A percentile compares a stretch with the other conserved stretches of the same genome.
These are phyloP conservation scores for Rhabdomys dilectus DNA, from an alignment of 2,113 vertebrate species.

Conservation along the genomic window DNA sequence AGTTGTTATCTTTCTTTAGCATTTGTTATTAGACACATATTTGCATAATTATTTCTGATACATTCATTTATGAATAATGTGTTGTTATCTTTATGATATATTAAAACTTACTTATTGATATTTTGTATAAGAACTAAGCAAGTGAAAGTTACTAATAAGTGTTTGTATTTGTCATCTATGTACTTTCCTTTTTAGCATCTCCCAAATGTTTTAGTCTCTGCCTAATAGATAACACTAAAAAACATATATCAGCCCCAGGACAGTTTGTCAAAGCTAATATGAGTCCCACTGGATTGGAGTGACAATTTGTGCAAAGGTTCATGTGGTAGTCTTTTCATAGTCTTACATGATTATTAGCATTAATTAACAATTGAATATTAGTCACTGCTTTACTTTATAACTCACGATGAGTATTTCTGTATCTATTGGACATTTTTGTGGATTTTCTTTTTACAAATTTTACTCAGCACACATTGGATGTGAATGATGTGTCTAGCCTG, in stretches of 20 bases:
- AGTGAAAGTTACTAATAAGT: conserved; percentile 87
- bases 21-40: conserved; percentile 66
- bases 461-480: conserved; percentile 73
- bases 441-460: conserved; percentile 81
- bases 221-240: conserved; percentile 90
- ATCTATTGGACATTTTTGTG: conserved; percentile 73
- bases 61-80: conserved; percentile 77
- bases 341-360: conserved; percentile 87
- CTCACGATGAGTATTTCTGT: conserved; percentile 80
- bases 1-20: conserved; percentile 65
- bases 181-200: conserved; percentile 89
- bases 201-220: conserved; percentile 86
- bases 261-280: conserved; percentile 90
- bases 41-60: conserved; percentile 62
- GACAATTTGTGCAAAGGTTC: conserved; percentile 87
- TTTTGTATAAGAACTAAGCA: conserved; percentile 71
- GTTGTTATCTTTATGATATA: conserved; percentile 71
- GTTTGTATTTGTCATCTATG: conserved; percentile 87
- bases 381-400: conserved; percentile 87
- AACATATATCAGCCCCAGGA: conserved; percentile 88
- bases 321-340: conserved; percentile 80
- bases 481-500: conserved; percentile 78
- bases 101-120: conserved; percentile 75
- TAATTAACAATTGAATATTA: conserved; percentile 87
- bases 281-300: conserved; percentile 86